These are phyloP conservation scores for Meandrina meandrites DNA, from an alignment of 92 coral and sea anemone genomes.

Conservation along the genomic window DNA sequence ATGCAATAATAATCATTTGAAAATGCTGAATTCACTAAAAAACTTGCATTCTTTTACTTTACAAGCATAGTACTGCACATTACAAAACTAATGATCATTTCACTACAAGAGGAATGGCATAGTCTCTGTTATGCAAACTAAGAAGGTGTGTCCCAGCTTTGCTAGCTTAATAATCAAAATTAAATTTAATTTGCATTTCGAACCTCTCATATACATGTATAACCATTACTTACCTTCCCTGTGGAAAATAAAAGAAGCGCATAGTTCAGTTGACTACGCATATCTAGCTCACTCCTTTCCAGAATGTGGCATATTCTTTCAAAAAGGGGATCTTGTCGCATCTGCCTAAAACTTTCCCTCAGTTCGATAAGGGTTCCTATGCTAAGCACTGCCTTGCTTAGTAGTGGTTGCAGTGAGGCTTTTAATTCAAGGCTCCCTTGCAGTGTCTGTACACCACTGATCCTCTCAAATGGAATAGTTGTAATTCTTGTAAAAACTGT, in stretches of 20 bases:
- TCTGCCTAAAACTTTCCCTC: neutral
- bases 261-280: slow-evolving; percentile 37
- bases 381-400: slow-evolving; percentile 11
- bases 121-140: too few species aligned
- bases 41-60: too few species aligned
- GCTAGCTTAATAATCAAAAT: too few species aligned
- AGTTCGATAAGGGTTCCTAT: slow-evolving; percentile 31
- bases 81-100: too few species aligned
- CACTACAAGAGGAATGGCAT: too few species aligned
- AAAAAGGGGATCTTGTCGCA: slow-evolving; percentile 5
- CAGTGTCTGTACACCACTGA: neutral
- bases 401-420: slow-evolving; percentile 1
- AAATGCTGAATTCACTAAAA: too few species aligned
- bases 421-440: neutral
- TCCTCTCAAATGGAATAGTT: neutral
- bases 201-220: neutral
- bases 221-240: slow-evolving; percentile 23
- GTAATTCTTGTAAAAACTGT: slow-evolving; percentile 3
- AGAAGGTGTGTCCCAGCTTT: too few species aligned
- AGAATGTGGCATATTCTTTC: neutral
- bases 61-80: too few species aligned
- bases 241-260: slow-evolving; percentile 31
- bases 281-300: slow-evolving; percentile 17
- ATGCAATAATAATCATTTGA: too few species aligned
- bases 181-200: too few species aligned